Evolutionary conservation across 64 coral and sea anemone genomes (phyloP).

Genomic region (Stylophora pistillata): DNA sequence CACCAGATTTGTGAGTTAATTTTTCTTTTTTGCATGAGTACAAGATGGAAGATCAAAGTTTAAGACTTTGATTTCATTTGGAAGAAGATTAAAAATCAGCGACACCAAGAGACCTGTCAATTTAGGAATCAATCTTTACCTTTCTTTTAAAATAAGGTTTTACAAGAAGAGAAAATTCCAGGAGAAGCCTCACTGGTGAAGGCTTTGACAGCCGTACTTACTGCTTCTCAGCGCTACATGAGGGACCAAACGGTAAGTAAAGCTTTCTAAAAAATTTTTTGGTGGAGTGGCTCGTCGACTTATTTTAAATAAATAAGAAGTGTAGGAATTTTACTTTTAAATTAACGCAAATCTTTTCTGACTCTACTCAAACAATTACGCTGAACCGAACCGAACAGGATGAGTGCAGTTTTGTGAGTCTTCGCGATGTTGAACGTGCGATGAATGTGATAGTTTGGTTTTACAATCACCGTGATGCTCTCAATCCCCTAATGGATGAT

Average conservation of each 20-base stretch:
- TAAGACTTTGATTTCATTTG: background rate
- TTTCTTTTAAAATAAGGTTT: background rate
- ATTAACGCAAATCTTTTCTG: no score
- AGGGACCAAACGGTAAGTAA: slow-evolving; percentile 49
- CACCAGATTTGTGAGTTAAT: slow-evolving; percentile 66
- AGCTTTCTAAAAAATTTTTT: background rate
- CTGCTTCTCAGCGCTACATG: slow-evolving; percentile 69
- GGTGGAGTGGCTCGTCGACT: no score
- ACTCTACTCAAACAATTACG: background rate
- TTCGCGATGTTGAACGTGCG: slow-evolving; percentile 70
- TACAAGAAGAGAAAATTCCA: slow-evolving; percentile 43
- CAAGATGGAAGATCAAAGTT: background rate
- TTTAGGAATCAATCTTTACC: background rate
- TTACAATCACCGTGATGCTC: slow-evolving; percentile 50
- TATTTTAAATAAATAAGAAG: no score
- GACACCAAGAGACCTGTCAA: no score
- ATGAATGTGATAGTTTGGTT: slow-evolving; percentile 76
- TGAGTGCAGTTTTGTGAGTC: slow-evolving; percentile 73
- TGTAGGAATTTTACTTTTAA: no score
- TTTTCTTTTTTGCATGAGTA: background rate
- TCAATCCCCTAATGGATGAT: slow-evolving; percentile 34
- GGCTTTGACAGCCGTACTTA: slow-evolving; percentile 38
- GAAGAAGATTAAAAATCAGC: no score
- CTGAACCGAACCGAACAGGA: slow-evolving; percentile 6
- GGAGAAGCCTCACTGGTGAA: slow-evolving; percentile 42